These are phyloP conservation scores for Parnassius orleans DNA, from an alignment of 2,888 invertebrate species.

Conservation along the genomic window DNA sequence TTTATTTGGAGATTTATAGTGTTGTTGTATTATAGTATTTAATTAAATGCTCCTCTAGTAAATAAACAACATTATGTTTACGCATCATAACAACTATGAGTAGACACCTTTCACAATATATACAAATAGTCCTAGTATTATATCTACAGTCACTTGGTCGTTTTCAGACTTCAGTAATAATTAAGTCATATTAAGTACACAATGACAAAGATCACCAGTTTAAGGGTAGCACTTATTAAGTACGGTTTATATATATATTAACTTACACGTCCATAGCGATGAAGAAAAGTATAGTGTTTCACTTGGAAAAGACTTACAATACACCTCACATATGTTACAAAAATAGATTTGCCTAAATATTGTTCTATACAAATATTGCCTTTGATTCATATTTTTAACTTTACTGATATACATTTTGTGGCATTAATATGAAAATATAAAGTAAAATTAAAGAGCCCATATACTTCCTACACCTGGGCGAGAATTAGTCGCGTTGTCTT, in stretches of 20 bases:
- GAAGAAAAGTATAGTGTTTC: constrained; percentile 22
- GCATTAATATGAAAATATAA: too few relatives aligned
- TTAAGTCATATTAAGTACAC: constrained; percentile 39
- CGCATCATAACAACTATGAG: constrained; percentile 59
- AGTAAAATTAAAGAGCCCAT: too few relatives aligned
- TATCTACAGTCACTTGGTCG: constrained; percentile 77
- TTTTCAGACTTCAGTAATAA: constrained; percentile 74
- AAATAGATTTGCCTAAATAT: too few relatives aligned
- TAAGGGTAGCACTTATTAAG: constrained; percentile 41
- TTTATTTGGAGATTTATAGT: constrained; percentile 69
- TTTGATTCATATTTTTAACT: too few relatives aligned
- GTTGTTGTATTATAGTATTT: constrained; percentile 48
- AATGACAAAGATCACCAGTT: constrained; percentile 52
- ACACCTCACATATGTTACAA: too few relatives aligned
- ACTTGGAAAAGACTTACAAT: constrained; percentile 42
- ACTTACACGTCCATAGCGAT: constrained; percentile 34
- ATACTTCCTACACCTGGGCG: too few relatives aligned
- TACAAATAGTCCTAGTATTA: constrained; percentile 63
- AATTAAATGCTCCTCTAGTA: constrained; percentile 58
- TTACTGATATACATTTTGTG: too few relatives aligned
- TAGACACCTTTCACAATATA: constrained; percentile 62
- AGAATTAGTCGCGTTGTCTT: too few relatives aligned
- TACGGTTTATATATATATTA: constrained; percentile 43
- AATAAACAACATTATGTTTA: constrained; percentile 72
- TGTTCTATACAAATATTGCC: too few relatives aligned